These are phyloP conservation scores for Acrocephalus kingi DNA, from an alignment of 2,113 vertebrate genomes.

Conservation along the genomic window DNA sequence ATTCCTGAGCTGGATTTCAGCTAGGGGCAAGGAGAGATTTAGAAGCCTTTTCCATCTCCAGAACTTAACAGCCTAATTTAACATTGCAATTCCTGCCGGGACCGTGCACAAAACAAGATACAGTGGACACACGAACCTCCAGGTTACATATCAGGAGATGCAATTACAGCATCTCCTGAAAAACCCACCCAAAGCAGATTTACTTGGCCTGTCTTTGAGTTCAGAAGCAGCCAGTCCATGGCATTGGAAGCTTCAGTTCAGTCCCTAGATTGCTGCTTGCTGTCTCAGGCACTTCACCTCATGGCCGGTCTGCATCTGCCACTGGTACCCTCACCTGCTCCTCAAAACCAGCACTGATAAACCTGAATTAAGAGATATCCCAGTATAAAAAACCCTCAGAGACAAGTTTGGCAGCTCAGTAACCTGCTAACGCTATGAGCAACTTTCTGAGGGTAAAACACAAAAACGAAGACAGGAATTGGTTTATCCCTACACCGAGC, in stretches of 20 bases:
- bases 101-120: background rate
- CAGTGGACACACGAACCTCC: background rate
- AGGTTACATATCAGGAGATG: background rate
- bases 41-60: background rate
- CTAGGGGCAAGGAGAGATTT: background rate
- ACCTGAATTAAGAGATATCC: background rate
- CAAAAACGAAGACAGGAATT: background rate
- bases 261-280: background rate
- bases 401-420: background rate
- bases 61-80: background rate
- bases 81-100: background rate
- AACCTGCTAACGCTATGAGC: accelerated
- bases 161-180: background rate
- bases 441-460: background rate
- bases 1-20: background rate
- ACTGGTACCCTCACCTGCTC: background rate
- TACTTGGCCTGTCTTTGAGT: background rate
- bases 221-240: background rate
- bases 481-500: accelerated
- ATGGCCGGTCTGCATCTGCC: background rate
- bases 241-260: background rate
- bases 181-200: background rate
- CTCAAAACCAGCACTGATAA: background rate
- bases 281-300: background rate
- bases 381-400: background rate